These are phyloP conservation scores for Bugulina stolonifera DNA, from an alignment of 2,888 invertebrate species.

Conservation along the genomic window DNA sequence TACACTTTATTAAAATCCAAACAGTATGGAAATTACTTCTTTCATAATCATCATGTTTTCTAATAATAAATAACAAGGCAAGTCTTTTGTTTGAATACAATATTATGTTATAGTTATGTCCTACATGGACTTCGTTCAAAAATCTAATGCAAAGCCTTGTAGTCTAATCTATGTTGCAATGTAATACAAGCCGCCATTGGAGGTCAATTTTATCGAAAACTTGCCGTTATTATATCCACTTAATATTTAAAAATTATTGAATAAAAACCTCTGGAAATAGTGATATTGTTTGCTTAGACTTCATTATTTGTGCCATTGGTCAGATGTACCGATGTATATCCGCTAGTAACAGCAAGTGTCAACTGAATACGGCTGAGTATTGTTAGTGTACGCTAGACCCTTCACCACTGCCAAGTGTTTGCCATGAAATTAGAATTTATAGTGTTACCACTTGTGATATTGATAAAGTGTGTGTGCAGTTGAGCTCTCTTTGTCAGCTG, in stretches of 20 bases:
- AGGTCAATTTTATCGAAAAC: too few relatives aligned
- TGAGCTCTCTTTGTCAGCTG: constrained; percentile 4
- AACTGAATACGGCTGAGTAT: neutral
- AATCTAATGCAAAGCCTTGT: too few relatives aligned
- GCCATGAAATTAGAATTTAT: constrained; percentile 24
- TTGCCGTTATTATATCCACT: too few relatives aligned
- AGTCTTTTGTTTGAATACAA: neutral
- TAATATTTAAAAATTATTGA: neutral
- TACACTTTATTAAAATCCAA: neutral
- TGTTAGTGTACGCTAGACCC: constrained; percentile 8
- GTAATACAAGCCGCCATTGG: too few relatives aligned
- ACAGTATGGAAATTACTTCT: neutral
- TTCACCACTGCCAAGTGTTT: constrained; percentile 18
- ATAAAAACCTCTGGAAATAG: neutral
- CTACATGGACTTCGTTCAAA: too few relatives aligned
- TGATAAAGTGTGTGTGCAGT: constrained; percentile 17
- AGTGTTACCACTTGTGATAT: constrained; percentile 25
- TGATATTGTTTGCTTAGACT: neutral
- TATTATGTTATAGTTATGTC: too few relatives aligned
- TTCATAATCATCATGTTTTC: neutral
- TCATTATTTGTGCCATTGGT: neutral
- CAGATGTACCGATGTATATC: neutral
- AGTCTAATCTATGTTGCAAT: too few relatives aligned
- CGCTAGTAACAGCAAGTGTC: neutral
- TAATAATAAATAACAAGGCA: neutral